Evolutionary conservation across 2,797 vertebrate genomes (phyloP).

Genomic region (Pelodytes ibericus): DNA sequence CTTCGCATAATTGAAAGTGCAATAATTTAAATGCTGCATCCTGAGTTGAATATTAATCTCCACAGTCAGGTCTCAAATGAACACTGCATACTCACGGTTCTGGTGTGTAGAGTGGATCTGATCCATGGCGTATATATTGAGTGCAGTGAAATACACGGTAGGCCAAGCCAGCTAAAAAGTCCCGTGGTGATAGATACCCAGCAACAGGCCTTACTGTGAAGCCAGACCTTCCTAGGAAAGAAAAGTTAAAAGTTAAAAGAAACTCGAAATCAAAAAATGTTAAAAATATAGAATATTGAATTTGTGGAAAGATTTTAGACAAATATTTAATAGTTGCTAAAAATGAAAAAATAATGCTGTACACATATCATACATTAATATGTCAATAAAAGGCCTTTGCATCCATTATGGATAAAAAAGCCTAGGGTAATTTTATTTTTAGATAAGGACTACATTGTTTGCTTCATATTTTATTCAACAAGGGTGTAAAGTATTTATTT

Average conservation of each 20-base stretch:
- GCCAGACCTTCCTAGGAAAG: constrained; percentile 85
- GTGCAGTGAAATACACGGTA: constrained; percentile 97
- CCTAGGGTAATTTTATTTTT: no score
- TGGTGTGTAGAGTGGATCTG: constrained; percentile 94
- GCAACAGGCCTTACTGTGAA: constrained; percentile 94
- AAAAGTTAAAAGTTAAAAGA: constrained; percentile 19
- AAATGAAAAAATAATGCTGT: no score
- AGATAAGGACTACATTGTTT: no score
- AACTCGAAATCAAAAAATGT: no score
- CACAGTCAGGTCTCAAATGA: constrained; percentile 23
- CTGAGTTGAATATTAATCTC: constrained; percentile 53
- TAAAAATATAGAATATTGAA: no score
- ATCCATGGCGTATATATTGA: constrained; percentile 92
- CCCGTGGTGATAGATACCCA: constrained; percentile 92
- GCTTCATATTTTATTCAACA: no score
- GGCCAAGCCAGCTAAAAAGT: constrained; percentile 93
- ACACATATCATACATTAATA: no score
- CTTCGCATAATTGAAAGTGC: constrained; percentile 55
- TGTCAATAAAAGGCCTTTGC: no score
- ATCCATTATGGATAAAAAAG: no score
- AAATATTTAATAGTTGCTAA: no score
- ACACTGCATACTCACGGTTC: constrained; percentile 86
- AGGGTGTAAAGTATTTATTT: no score
- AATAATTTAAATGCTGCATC: constrained; percentile 53
- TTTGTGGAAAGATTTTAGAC: no score